Percentiles rank a stretch among this genome's conserved stretches.
Conservation (phyloP, 1,140 invertebrate species). For the Pemphigus obesinymphae region DNA sequence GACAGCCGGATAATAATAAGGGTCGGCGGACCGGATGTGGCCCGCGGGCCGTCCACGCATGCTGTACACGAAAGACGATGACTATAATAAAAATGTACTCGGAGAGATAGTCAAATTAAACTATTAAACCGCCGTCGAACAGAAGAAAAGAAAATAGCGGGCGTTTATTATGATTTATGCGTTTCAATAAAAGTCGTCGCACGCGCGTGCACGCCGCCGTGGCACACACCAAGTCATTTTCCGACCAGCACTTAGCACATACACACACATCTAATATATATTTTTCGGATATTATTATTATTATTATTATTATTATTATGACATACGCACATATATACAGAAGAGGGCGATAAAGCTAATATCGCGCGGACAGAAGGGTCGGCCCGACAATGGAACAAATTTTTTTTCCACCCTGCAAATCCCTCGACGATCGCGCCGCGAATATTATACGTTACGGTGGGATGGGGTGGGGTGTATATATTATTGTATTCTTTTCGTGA, state of each 20-base stretch:
- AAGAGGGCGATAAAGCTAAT: conserved; percentile 31
- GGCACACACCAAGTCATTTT: neutral
- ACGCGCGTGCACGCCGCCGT: neutral
- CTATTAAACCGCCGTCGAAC: neutral
- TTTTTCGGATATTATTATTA: neutral
- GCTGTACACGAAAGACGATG: too few relatives aligned
- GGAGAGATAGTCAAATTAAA: neutral
- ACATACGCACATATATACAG: neutral
- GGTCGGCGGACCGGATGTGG: too few relatives aligned
- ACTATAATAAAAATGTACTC: too few relatives aligned
- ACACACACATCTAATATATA: neutral
- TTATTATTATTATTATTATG: conserved; percentile 2
- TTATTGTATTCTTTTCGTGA: too few relatives aligned
- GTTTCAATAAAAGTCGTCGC: conserved; percentile 22
- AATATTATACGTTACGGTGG: too few relatives aligned
- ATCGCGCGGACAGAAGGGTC: neutral
- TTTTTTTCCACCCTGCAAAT: neutral
- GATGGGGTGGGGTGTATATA: too few relatives aligned
- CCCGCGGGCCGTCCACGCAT: too few relatives aligned
- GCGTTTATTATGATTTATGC: conserved; percentile 25
- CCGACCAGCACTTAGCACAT: neutral
- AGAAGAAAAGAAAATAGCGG: neutral
- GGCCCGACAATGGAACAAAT: conserved; percentile 28
- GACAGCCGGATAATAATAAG: too few relatives aligned
- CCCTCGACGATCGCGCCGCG: neutral